Evolutionary conservation across 1,140 invertebrate species (phyloP).

Genomic region (Sipha flava): DNA sequence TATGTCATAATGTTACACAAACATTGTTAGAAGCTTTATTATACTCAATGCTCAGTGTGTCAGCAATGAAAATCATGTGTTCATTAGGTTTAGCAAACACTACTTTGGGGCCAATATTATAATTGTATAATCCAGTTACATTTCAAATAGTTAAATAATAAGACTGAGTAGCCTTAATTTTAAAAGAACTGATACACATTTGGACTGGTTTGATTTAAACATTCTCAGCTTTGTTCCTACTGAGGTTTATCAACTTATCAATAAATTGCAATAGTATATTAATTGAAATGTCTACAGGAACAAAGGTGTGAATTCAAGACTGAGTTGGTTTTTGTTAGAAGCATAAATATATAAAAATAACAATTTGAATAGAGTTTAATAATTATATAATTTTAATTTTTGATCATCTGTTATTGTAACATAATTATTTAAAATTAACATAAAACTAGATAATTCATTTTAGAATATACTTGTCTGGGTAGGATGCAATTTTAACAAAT

Average conservation of each 20-base stretch:
- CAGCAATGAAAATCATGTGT: conserved; percentile 25
- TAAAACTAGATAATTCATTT: conserved; percentile 5
- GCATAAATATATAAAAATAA: neutral
- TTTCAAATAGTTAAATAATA: conserved; percentile 32
- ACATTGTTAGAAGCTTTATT: conserved; percentile 27
- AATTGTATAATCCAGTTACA: conserved; percentile 20
- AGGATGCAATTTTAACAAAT: conserved; percentile 23
- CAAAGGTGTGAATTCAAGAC: conserved; percentile 27
- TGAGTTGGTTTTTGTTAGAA: conserved; percentile 24
- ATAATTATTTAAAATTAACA: conserved; percentile 22
- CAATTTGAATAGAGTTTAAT: conserved; percentile 12
- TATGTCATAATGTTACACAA: conserved; percentile 25
- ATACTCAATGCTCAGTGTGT: conserved; percentile 21
- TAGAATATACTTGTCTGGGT: conserved; percentile 25
- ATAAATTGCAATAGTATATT: conserved; percentile 24
- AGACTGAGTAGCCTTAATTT: conserved; percentile 32
- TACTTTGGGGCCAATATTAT: conserved; percentile 24
- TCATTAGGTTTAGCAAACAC: conserved; percentile 32
- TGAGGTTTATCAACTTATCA: neutral
- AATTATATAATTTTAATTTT: conserved; percentile 24
- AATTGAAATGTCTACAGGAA: conserved; percentile 9
- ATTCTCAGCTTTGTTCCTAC: conserved; percentile 26
- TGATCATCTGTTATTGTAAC: conserved; percentile 4
- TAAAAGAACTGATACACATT: conserved; percentile 27
- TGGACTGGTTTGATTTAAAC: conserved; percentile 31